A percentile compares a stretch with the other conserved stretches of the same genome.
phyloP scores from a whole-genome alignment of 2,888 invertebrate genomes.

The Myathropa florea region DNA sequence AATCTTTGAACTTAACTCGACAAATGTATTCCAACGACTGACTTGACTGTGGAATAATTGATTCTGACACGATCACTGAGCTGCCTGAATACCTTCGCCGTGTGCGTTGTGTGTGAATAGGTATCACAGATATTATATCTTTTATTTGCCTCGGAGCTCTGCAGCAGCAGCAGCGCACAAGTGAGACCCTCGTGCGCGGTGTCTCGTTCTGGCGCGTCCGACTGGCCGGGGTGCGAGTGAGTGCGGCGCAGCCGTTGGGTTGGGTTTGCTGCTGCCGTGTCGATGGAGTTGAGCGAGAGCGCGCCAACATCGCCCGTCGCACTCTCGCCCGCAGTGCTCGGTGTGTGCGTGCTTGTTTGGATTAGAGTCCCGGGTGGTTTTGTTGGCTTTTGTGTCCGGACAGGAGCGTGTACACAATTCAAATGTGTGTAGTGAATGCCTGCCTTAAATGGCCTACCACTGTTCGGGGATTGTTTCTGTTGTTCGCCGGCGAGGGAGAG shows the following conservation, averaged over 20 bases:
- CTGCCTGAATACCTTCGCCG: slow-evolving; percentile 48
- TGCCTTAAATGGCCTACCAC: slow-evolving; percentile 71
- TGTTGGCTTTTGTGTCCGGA: slow-evolving; percentile 17
- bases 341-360: neutral
- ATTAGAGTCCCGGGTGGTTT: slow-evolving; percentile 2
- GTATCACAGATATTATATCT: slow-evolving; percentile 20
- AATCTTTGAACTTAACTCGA: slow-evolving; percentile 69
- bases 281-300: neutral
- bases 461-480: slow-evolving; percentile 70
- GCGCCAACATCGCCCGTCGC: neutral
- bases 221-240: slow-evolving; percentile 2
- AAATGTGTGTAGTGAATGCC: slow-evolving; percentile 56
- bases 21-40: slow-evolving; percentile 73
- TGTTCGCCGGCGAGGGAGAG: slow-evolving; percentile 13
- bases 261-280: too few species aligned
- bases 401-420: slow-evolving; percentile 3
- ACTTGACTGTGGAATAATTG: slow-evolving; percentile 73
- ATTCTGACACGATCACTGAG: slow-evolving; percentile 71
- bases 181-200: slow-evolving; percentile 73
- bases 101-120: slow-evolving; percentile 42
- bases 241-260: slow-evolving; percentile 2
- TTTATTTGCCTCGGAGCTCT: slow-evolving; percentile 55
- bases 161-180: slow-evolving; percentile 57
- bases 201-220: slow-evolving; percentile 56
- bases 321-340: neutral